Evolutionary conservation across 2,888 invertebrate species (phyloP).

Genomic region (Ochropleura plecta): DNA sequence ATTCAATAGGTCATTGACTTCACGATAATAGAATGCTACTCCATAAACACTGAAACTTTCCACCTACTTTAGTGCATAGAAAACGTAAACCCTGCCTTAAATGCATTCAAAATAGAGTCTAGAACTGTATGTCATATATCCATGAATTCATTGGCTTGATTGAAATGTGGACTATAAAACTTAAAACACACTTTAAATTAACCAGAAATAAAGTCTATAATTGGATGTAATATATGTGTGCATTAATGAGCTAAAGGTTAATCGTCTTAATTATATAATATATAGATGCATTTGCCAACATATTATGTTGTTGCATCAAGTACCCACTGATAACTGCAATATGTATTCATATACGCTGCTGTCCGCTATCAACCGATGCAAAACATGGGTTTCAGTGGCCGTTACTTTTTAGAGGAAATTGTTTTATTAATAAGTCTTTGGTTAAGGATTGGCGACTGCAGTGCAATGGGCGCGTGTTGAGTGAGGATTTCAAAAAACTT

Average conservation of each 20-base stretch:
- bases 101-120: neutral
- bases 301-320: neutral
- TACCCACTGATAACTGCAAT: slow-evolving; percentile 7
- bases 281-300: slow-evolving; percentile 10
- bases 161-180: neutral
- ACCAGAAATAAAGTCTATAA: neutral
- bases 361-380: neutral
- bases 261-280: slow-evolving; percentile 16
- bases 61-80: slow-evolving; percentile 6
- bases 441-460: neutral
- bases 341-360: slow-evolving; percentile 3
- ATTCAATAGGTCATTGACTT: slow-evolving; percentile 43
- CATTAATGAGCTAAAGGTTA: slow-evolving; percentile 5
- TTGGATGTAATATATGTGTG: slow-evolving; percentile 4
- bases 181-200: neutral
- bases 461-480: no score
- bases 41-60: slow-evolving; percentile 43
- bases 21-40: slow-evolving; percentile 36
- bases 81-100: slow-evolving; percentile 9
- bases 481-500: no score
- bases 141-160: neutral
- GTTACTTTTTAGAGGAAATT: slow-evolving; percentile 21
- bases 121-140: neutral
- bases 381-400: neutral
- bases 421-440: neutral